phyloP scores from a whole-genome alignment of 2,113 vertebrate species.

The Hemichromis elongatus region DNA sequence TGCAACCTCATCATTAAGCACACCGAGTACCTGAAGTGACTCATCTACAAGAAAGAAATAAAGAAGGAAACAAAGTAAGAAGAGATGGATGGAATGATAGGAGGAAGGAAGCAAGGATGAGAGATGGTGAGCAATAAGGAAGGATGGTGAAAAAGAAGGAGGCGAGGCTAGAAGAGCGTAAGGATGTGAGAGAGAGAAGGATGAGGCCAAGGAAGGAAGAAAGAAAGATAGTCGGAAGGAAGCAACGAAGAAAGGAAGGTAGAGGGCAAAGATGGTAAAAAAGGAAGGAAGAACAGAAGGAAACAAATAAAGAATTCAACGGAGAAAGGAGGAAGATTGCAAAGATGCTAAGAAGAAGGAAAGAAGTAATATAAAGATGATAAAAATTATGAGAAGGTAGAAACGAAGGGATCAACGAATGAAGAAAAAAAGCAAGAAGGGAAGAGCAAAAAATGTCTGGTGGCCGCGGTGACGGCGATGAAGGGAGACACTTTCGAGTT shows the following conservation, averaged over 20 bases:
- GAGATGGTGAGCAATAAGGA: background rate
- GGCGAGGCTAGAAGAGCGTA: accelerated
- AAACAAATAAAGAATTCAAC: background rate
- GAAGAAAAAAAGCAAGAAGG: background rate
- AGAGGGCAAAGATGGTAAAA: background rate
- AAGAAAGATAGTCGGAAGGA: background rate
- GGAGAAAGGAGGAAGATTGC: background rate
- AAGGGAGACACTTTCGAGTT: background rate
- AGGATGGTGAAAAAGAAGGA: background rate
- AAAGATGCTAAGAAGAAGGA: background rate
- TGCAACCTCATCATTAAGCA: conserved; percentile 32
- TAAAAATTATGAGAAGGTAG: background rate
- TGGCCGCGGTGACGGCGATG: background rate
- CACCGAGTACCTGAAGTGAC: conserved; percentile 37
- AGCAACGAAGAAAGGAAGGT: accelerated
- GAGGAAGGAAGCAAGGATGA: background rate
- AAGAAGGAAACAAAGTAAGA: background rate
- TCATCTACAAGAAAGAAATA: conserved; percentile 1
- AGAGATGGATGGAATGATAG: accelerated
- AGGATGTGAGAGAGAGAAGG: accelerated
- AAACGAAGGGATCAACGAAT: background rate
- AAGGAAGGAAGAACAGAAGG: background rate
- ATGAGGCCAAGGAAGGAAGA: background rate
- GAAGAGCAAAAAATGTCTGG: background rate
- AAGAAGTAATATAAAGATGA: background rate